Percentiles rank a stretch among this genome's conserved stretches.
phyloP scores from a whole-genome alignment of 2,888 invertebrate species.

The Cheilosia grossa region DNA sequence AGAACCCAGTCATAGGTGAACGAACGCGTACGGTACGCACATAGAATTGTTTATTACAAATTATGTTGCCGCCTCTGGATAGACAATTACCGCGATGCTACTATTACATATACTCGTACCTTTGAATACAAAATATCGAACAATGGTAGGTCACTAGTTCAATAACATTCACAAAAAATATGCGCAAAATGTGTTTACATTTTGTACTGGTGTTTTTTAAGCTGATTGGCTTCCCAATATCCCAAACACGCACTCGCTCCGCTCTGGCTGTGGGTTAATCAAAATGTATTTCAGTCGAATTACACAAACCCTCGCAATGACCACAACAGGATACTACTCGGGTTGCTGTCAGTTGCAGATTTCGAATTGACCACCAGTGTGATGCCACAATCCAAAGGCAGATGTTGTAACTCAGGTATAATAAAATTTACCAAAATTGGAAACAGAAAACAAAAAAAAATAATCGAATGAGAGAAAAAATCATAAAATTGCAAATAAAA shows the following conservation, averaged over 20 bases:
- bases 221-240: background rate
- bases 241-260: background rate
- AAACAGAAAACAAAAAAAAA: conserved; percentile 14
- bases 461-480: background rate
- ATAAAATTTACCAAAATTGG: conserved; percentile 62
- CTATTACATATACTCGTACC: conserved; percentile 12
- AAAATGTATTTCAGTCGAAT: conserved; percentile 58
- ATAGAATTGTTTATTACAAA: conserved; percentile 69
- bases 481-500: conserved; percentile 53
- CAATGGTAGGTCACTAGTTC: conserved; percentile 72
- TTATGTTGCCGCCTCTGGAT: conserved; percentile 48
- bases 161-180: conserved; percentile 61
- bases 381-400: conserved; percentile 61
- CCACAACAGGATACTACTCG: conserved; percentile 65
- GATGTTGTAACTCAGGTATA: conserved; percentile 70
- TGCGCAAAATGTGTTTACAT: conserved; percentile 58
- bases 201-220: conserved; percentile 10
- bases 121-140: conserved; percentile 12
- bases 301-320: conserved; percentile 62
- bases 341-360: conserved; percentile 69
- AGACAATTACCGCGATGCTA: conserved; percentile 43
- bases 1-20: conserved; percentile 66
- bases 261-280: conserved; percentile 22
- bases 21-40: conserved; percentile 66
- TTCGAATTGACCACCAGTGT: conserved; percentile 66